Percentiles rank a stretch among this genome's conserved stretches.
Conservation (phyloP, 2,797 vertebrate species). For the Enteromius trimaculatus region DNA sequence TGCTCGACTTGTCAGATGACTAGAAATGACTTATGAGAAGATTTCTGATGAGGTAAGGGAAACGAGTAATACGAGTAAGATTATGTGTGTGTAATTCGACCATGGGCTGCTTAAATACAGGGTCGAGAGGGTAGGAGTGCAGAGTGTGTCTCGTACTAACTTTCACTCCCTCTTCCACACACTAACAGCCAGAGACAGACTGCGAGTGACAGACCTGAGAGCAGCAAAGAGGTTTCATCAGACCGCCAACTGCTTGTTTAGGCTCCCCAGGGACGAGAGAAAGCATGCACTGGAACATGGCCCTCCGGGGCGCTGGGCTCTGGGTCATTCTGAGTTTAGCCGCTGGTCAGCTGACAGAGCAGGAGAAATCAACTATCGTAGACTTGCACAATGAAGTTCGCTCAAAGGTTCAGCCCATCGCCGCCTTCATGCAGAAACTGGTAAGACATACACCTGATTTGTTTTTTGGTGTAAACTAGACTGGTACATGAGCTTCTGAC, state of each 20-base stretch:
- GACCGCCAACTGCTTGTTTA: neutral
- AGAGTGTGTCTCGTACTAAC: neutral
- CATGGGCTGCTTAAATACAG: slow-evolving; percentile 21
- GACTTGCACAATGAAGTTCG: slow-evolving; percentile 74
- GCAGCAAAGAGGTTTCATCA: neutral
- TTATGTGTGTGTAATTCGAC: slow-evolving; percentile 41
- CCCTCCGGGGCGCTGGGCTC: neutral
- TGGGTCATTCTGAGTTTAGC: slow-evolving; percentile 63
- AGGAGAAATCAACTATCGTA: slow-evolving; percentile 70
- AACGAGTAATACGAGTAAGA: neutral
- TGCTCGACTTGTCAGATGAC: neutral
- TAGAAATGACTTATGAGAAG: neutral
- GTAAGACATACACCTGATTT: slow-evolving; percentile 64
- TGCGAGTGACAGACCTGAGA: neutral
- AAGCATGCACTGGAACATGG: slow-evolving; percentile 28
- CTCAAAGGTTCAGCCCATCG: slow-evolving; percentile 68
- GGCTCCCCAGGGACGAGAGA: neutral
- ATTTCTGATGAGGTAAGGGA: neutral
- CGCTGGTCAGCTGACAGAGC: slow-evolving; percentile 63
- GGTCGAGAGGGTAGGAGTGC: slow-evolving; percentile 19
- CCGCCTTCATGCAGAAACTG: slow-evolving; percentile 74
- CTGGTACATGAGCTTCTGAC: neutral
- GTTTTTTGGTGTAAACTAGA: neutral
- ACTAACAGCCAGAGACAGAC: neutral
- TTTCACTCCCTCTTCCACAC: neutral